Evolutionary conservation across 2,113 vertebrate genomes (phyloP).

Genomic region (Microcebus murinus): DNA sequence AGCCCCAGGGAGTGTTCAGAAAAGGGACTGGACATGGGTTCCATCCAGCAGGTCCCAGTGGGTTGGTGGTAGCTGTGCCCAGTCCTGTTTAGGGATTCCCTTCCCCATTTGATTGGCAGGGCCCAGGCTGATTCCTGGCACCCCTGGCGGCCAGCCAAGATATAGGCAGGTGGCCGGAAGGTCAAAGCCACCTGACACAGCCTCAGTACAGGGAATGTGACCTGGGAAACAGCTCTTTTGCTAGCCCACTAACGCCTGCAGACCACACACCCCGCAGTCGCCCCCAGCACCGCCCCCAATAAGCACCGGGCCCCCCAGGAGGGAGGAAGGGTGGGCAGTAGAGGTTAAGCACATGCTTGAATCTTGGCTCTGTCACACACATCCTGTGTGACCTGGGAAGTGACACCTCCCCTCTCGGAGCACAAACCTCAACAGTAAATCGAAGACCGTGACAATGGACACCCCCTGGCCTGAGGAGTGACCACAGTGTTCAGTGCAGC

Average conservation of each 20-base stretch:
- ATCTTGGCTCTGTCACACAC: neutral
- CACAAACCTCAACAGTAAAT: neutral
- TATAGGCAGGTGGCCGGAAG: neutral
- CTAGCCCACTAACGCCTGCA: neutral
- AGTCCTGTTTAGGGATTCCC: neutral
- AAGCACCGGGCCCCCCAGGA: neutral
- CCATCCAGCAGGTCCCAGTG: neutral
- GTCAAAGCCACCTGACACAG: neutral
- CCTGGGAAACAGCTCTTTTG: too few relatives aligned
- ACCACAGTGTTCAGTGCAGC: neutral
- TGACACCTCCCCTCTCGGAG: slow-evolving; percentile 14
- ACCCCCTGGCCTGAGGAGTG: neutral
- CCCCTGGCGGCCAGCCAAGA: neutral
- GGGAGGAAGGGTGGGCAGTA: neutral
- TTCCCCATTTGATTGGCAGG: neutral
- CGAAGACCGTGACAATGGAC: neutral
- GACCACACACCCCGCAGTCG: neutral
- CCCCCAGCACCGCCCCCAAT: neutral
- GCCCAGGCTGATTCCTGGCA: neutral
- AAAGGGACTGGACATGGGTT: neutral
- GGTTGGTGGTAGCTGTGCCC: neutral
- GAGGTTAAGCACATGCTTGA: neutral
- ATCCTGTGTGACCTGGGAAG: neutral
- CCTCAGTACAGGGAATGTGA: neutral
- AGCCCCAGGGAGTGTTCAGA: neutral